Base-by-base conservation (phyloP, 2,888 invertebrate species). In the Perdita meconis region DNA sequence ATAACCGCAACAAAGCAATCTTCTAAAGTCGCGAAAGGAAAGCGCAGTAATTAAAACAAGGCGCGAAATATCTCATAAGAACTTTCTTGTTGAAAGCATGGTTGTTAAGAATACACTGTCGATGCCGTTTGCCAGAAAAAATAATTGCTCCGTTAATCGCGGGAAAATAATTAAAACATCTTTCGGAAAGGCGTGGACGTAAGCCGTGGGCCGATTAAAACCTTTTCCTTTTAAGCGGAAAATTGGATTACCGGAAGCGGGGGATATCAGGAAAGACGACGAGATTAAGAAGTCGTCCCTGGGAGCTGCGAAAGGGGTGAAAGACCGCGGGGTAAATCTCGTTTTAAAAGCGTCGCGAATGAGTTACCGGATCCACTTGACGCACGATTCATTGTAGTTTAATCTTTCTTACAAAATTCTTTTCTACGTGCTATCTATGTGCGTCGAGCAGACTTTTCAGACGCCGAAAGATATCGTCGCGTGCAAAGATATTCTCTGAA, bases 241-340 rank as follows among this genome's bases (percentile, higher is more conserved):
- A 72, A 72, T 67, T 72, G 67, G 67, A 67, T 72, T 60, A 72
- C 55, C 53, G 50, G 53, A 40, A 53, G 53, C 42, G 30, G n/a
- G n/a, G 53, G 22, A 38, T 71, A 67, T 55, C 38, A 38, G n/a
- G 53, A 26, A 44, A 53, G 59, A 67, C 67, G 72, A 60, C 55
- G 59, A 60, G 72, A 72, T 72, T 72, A 72, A 67, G 60, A 72
- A 72, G 59, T 72, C 53, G 53, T 42, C 12, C 22, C n/a, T 24
- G 30, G 36, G 19, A n/a, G 50, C 12, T 24, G 13, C 50, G 42
- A 44, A 19, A 53, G 50, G 50, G 40, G 38, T 22, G 71, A 44
- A 34, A 59, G 44, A 44, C 67, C 19, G 36, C 60, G 26, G 8
- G 12, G 2, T 68, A 44, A 74, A 78, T 64, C 60, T 57, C 69